These are phyloP conservation scores for Tenrec ecaudatus DNA, from an alignment of 2,113 vertebrate species.

Conservation along the genomic window DNA sequence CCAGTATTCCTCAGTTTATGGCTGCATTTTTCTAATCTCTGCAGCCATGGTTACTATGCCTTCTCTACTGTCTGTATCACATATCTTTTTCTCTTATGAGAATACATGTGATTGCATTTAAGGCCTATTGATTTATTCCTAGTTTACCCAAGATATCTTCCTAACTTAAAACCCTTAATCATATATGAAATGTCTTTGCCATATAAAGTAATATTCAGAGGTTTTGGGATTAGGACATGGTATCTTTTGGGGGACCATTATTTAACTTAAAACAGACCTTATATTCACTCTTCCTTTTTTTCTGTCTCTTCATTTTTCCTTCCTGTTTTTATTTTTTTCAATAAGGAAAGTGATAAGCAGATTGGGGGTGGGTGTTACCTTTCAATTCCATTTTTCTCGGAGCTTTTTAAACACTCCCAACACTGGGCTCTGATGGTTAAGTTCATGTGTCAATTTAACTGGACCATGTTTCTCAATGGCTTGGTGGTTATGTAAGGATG, in stretches of 20 bases:
- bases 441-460: too few relatives aligned
- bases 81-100: neutral
- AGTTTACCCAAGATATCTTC: neutral
- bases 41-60: neutral
- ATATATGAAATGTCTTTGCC: neutral
- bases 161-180: slow-evolving; percentile 2
- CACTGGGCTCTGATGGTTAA: too few relatives aligned
- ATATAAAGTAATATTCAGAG: neutral
- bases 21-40: neutral
- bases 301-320: neutral
- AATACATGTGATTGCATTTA: neutral
- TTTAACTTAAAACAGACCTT: neutral
- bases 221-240: neutral
- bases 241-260: neutral
- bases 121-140: neutral
- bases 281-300: neutral
- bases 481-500: too few relatives aligned
- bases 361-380: neutral
- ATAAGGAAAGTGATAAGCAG: neutral
- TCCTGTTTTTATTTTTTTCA: slow-evolving; percentile 33
- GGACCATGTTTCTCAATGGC: too few relatives aligned
- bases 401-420: too few relatives aligned
- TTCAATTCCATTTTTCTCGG: too few relatives aligned
- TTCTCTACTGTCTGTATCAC: neutral
- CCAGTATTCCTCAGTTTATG: neutral